Evolutionary conservation across 2,888 invertebrate species (phyloP).

Genomic region (Andrena flavipes): DNA sequence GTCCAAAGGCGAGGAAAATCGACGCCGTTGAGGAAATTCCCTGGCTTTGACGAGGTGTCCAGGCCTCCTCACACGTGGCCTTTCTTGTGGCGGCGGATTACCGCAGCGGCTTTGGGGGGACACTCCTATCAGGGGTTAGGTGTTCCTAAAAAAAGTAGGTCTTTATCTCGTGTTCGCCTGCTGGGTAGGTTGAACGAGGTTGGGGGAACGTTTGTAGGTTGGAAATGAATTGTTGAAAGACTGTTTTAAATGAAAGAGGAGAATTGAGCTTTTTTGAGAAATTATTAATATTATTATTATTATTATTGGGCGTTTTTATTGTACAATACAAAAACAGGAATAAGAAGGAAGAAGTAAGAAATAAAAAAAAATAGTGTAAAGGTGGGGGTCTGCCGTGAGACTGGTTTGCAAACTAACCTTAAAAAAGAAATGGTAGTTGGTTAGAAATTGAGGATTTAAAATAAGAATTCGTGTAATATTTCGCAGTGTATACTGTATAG

Average conservation of each 20-base stretch:
- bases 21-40: background rate
- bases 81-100: background rate
- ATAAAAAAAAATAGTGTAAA: no score
- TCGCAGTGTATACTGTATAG: no score
- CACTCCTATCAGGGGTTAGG: background rate
- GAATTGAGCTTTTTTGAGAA: background rate
- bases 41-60: background rate
- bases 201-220: background rate
- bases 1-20: conserved; percentile 6
- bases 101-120: background rate
- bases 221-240: background rate
- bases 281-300: background rate
- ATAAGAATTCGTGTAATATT: no score
- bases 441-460: no score
- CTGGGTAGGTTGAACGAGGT: background rate
- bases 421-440: no score
- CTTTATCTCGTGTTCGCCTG: background rate
- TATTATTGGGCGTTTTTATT: background rate
- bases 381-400: no score
- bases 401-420: no score
- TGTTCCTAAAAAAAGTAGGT: background rate
- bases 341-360: no score
- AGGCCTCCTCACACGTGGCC: background rate
- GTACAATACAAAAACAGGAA: no score
- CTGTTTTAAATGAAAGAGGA: background rate